Base-by-base conservation (phyloP, 1,140 invertebrate genomes). In the Phthorimaea operculella region DNA sequence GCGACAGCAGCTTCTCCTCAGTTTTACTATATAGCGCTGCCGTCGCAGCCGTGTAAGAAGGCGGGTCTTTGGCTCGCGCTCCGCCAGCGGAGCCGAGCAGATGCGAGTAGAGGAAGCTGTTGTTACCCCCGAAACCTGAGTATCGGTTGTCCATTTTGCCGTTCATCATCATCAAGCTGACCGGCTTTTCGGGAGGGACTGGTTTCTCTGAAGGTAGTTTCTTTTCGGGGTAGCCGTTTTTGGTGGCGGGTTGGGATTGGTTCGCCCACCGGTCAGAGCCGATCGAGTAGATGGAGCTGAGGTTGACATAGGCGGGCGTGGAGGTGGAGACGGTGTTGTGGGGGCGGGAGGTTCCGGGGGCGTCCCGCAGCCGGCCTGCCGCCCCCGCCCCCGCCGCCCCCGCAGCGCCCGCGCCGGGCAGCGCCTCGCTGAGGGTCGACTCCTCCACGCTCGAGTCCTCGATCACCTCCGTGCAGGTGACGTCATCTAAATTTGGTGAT, bases 401-500 rank as follows among this genome's bases (percentile, higher is more conserved):
- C 18, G 59, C 58, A 15, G 55, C 53, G 34, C 55, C 59, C 12
- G 63, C 58, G 15, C 68, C 15, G 17, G 48, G 10, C 48, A 50
- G 9, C 14, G 45, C 64, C 49, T 82, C 79, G 59, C 77, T 80
- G 7, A 76, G 55, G 8, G 78, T 77, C 4, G 79, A 79, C 56
- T 85, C 82, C 54, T 82, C 79, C 18, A 83, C 74, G 68, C 80
- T 85, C 6, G 83, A 80, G 52, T 87, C 85, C 48, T 86, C 86
- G 21, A 86, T 66, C 15, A 82, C 82, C 50, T 87, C 86, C 1
- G 80, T 83, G 57, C 74, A 83, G 18, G 89, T 82, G 53, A 89
- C 84, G n/a, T 88, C 86, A 69, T 90, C 90, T 59, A 90, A 62
- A 66, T 90, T 89, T 18, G 89, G 89, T 39, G 89, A 90, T 17